These are phyloP conservation scores for Noctua janthe DNA, from an alignment of 2,888 invertebrate species.

Conservation along the genomic window DNA sequence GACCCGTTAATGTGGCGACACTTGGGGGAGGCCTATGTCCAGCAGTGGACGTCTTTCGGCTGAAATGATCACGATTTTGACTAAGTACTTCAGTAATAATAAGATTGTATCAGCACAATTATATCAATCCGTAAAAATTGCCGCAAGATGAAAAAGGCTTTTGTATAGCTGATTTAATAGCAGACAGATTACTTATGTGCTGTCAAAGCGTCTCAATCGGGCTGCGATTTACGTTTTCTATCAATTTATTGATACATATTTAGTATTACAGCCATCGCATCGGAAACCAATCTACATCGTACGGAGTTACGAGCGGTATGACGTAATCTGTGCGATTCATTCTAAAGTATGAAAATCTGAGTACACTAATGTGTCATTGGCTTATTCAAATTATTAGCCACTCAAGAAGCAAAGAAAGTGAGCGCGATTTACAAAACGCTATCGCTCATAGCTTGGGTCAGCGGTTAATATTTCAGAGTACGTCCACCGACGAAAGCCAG, in stretches of 20 bases:
- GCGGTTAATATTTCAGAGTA: constrained; percentile 77
- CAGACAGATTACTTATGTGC: neutral
- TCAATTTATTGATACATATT: neutral
- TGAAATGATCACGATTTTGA: too few relatives aligned
- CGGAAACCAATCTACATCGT: too few relatives aligned
- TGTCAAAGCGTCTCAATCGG: neutral
- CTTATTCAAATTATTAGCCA: neutral
- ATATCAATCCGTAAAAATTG: neutral
- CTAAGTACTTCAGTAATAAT: neutral
- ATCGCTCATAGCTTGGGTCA: constrained; percentile 60
- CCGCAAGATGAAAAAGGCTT: neutral
- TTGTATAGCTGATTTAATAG: neutral
- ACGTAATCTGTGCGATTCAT: neutral
- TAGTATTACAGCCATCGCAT: neutral
- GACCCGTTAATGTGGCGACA: too few relatives aligned
- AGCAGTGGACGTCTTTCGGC: too few relatives aligned
- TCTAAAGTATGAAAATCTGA: neutral
- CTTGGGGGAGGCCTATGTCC: too few relatives aligned
- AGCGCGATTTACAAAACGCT: neutral
- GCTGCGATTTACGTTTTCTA: neutral
- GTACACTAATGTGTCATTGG: neutral
- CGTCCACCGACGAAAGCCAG: constrained; percentile 80
- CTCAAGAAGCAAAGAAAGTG: neutral
- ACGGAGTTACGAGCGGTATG: neutral
- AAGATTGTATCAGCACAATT: neutral